phyloP scores from a whole-genome alignment of 2,797 vertebrate species.

The Darevskia mixta region DNA sequence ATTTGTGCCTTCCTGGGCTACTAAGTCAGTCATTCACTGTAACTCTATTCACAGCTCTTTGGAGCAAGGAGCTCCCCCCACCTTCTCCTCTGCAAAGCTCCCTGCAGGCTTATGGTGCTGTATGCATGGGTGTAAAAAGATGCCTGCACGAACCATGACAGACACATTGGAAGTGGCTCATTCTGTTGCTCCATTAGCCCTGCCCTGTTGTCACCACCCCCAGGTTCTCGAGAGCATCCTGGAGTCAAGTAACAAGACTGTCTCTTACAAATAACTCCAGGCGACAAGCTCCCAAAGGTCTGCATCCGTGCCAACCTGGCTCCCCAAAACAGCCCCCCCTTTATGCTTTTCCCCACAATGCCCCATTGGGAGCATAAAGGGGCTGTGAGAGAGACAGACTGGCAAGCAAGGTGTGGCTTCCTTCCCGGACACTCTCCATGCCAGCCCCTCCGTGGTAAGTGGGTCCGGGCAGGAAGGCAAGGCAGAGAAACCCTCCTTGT shows the following conservation, averaged over 20 bases:
- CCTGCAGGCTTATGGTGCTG: background rate
- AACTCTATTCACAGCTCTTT: background rate
- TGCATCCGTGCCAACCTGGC: background rate
- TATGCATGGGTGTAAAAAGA: background rate
- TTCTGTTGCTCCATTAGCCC: no score
- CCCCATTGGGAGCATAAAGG: no score
- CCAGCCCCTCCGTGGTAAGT: background rate
- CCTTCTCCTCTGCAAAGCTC: background rate
- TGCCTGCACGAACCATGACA: background rate
- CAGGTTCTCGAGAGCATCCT: no score
- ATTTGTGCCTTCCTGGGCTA: no score
- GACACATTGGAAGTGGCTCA: no score
- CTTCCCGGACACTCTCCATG: background rate
- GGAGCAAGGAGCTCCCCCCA: background rate
- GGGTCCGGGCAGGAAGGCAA: slow-evolving; percentile 26
- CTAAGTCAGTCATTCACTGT: no score
- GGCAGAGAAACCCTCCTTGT: slow-evolving; percentile 69
- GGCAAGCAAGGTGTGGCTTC: background rate
- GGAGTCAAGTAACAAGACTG: background rate
- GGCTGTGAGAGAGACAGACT: background rate
- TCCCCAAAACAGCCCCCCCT: background rate
- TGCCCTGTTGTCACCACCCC: background rate
- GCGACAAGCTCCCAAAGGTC: background rate
- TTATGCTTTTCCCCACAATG: background rate
- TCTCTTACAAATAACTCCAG: no score